A percentile compares a stretch with the other conserved stretches of the same genome.
phyloP scores from a whole-genome alignment of 2,888 invertebrate genomes.

The Diaprepes abbreviatus region DNA sequence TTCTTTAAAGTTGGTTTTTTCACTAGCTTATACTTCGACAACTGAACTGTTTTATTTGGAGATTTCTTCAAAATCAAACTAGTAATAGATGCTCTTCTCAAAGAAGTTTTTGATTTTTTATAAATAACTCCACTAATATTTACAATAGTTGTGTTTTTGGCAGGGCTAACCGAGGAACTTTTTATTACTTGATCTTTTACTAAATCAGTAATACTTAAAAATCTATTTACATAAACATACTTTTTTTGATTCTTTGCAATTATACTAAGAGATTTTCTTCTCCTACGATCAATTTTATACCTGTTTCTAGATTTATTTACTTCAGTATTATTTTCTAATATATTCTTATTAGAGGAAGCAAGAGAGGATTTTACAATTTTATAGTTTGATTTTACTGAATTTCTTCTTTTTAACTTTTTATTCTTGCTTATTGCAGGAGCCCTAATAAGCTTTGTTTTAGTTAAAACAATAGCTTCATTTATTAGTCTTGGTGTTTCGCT shows the following conservation, averaged over 20 bases:
- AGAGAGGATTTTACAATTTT: conserved; percentile 53
- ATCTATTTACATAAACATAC: conserved; percentile 57
- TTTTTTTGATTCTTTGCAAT: conserved; percentile 49
- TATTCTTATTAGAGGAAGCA: background rate
- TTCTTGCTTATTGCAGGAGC: conserved; percentile 38
- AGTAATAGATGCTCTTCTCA: conserved; percentile 51
- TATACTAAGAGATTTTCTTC: conserved; percentile 26
- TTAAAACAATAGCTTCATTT: conserved; percentile 31
- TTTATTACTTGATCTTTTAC: conserved; percentile 48
- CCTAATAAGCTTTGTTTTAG: conserved; percentile 55
- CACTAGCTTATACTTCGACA: conserved; percentile 51
- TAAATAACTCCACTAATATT: conserved; percentile 61
- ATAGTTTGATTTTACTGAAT: conserved; percentile 59
- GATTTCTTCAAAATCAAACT: background rate
- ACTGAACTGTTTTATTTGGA: conserved; percentile 9
- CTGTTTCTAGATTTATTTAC: conserved; percentile 10
- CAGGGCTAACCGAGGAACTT: conserved; percentile 12
- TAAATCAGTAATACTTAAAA: conserved; percentile 54
- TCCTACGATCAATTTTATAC: conserved; percentile 35
- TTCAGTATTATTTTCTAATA: background rate
- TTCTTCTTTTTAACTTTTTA: conserved; percentile 50
- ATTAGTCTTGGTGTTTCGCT: background rate
- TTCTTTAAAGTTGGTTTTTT: conserved; percentile 16
- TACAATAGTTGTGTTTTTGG: conserved; percentile 53
- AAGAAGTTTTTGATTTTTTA: conserved; percentile 58